Conservation (phyloP, 2,888 invertebrate genomes). For the Xylota sylvarum region DNA sequence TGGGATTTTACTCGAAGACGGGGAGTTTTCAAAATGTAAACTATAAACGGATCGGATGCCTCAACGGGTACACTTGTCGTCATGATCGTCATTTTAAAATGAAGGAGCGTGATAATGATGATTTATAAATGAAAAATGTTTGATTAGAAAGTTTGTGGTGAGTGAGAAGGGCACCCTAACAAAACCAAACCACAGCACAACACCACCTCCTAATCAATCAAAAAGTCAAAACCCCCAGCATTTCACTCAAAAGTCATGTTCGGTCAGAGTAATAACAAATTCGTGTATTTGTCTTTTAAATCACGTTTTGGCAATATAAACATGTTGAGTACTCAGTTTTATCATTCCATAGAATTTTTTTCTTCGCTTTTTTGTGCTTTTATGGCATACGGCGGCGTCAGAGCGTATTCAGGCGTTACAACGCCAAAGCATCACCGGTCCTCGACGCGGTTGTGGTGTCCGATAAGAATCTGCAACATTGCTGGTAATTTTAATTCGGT, state of each 20-base stretch:
- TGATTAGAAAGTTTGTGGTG: constrained; percentile 27
- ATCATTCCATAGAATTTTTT: constrained; percentile 56
- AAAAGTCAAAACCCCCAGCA: constrained; percentile 22
- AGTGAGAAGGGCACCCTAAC: constrained; percentile 17
- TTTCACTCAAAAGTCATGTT: constrained; percentile 66
- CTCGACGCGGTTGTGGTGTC: not conserved
- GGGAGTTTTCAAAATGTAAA: constrained; percentile 38
- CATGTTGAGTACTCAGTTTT: constrained; percentile 36
- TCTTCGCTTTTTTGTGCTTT: constrained; percentile 21
- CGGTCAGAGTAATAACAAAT: constrained; percentile 22
- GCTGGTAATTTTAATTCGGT: constrained; percentile 44
- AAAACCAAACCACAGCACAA: not conserved
- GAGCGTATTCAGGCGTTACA: constrained; percentile 19
- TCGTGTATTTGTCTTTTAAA: constrained; percentile 51
- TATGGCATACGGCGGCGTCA: constrained; percentile 27
- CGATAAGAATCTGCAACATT: constrained; percentile 67
- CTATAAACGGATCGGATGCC: constrained; percentile 28
- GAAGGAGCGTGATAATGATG: not conserved
- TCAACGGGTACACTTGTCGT: constrained; percentile 36
- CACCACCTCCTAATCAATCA: constrained; percentile 59
- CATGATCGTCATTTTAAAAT: not conserved
- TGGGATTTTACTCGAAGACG: constrained; percentile 33
- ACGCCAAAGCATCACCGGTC: constrained; percentile 35
- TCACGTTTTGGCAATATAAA: constrained; percentile 70
- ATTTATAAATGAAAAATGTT: constrained; percentile 48